Evolutionary conservation across 2,888 invertebrate species (phyloP), one percentile per base, ranked within the genome.

Genomic region (Periphyllus acericola): DNA sequence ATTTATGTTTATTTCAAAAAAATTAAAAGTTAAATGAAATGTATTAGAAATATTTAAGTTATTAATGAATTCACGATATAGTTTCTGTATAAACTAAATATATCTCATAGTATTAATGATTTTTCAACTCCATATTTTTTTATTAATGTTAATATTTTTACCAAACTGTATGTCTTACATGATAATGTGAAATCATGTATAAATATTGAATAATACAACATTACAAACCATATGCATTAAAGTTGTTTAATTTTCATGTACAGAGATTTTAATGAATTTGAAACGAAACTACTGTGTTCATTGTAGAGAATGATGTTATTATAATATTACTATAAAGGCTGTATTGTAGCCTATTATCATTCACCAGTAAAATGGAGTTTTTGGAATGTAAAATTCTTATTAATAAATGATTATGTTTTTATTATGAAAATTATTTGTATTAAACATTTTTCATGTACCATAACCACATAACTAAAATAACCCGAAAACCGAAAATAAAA

Each of bases 251-350:
- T 74, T 74, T 87, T 55, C 25, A 34, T 87, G 74, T 87, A 81
- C 80, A 87, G 80, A 87, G 40, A 87, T 87, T 81, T 87, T 87
- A 74, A 79, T 72, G 86, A 86, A 86, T 86, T 86, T 86, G 29
- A 87, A 87, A 81, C 46, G 87, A 87, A 87, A 87, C 87, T 87
- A 87, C 87, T 81, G 81, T 87, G 87, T 87, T 87, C 81, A 81
- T 81, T 66, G 46, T 81, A 87, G 66, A 60, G 14, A 87, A 87
- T 81, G 36, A 80, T 83, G 34, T 80, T 87, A 80, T 74, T 79
- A 74, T 81, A n/a, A 75, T 68, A 34, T 74, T 86, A 72, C 52
- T 86, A 40, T 66, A 29, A 86, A 81, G 87, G 87, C 81, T 87
- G 81, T 87, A 87, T 32, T 87, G 40, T 80, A 87, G 80, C 80